These are phyloP conservation scores for Punctoribates punctum DNA, from an alignment of 2,888 invertebrate genomes.

Conservation along the genomic window DNA sequence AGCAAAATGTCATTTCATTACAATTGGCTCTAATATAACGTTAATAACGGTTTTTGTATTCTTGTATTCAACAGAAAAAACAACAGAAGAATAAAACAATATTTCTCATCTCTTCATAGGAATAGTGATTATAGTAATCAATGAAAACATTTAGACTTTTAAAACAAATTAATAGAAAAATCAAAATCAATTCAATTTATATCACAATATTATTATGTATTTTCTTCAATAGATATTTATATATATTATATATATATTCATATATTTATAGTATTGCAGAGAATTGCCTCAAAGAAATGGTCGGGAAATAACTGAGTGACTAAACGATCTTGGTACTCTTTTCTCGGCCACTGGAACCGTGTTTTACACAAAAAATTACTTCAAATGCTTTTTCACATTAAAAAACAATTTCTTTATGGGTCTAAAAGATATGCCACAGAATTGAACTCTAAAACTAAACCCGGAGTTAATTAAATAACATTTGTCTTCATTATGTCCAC, in stretches of 20 bases:
- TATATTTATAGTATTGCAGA: conserved; percentile 19
- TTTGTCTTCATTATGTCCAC: too few species aligned
- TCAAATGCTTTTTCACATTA: too few species aligned
- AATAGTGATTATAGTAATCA: not conserved
- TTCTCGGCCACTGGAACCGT: too few species aligned
- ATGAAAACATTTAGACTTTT: not conserved
- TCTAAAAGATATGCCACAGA: too few species aligned
- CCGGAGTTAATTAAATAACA: too few species aligned
- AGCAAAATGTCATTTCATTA: conserved; percentile 14
- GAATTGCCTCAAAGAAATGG: not conserved
- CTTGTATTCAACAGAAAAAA: not conserved
- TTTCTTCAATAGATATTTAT: not conserved
- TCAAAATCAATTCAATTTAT: not conserved
- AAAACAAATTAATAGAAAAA: not conserved
- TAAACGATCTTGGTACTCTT: too few species aligned
- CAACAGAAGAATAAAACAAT: not conserved
- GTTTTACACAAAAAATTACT: too few species aligned
- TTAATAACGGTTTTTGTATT: not conserved
- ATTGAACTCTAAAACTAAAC: too few species aligned
- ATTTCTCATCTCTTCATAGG: not conserved
- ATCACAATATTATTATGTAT: conserved; percentile 26
- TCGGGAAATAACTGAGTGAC: too few species aligned
- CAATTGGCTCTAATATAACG: conserved; percentile 2
- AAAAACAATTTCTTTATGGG: too few species aligned
- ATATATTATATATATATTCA: not conserved